phyloP scores from a whole-genome alignment of 2,888 invertebrate genomes.

The Mythimna loreyi region DNA sequence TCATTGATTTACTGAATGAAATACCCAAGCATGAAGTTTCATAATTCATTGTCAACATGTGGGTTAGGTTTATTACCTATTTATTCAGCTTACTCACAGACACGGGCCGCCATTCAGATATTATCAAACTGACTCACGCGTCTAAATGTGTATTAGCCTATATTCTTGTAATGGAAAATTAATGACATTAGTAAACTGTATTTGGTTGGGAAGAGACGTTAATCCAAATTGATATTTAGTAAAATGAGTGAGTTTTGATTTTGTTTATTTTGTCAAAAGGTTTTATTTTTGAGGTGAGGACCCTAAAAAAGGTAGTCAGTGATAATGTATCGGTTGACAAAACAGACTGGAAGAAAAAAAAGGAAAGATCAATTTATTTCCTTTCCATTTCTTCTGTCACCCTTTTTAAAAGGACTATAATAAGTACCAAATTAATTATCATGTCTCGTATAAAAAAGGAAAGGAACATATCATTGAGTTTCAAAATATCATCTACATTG shows the following conservation, averaged over 20 bases:
- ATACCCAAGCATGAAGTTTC: not conserved
- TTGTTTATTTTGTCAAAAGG: not conserved
- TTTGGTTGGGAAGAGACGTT: not conserved
- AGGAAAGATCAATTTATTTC: too few relatives aligned
- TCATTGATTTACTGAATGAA: not conserved
- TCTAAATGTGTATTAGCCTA: not conserved
- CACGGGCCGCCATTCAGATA: not conserved
- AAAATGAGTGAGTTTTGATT: constrained; percentile 24
- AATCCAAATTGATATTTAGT: not conserved
- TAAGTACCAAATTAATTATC: too few relatives aligned
- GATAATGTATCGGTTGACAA: too few relatives aligned
- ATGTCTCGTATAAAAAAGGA: too few relatives aligned
- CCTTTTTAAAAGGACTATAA: too few relatives aligned
- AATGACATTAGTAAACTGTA: constrained; percentile 3
- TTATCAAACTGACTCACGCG: constrained; percentile 21
- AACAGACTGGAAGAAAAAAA: too few relatives aligned
- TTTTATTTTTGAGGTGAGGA: too few relatives aligned
- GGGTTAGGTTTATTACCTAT: not conserved
- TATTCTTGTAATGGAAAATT: not conserved
- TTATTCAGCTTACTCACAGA: constrained; percentile 10
- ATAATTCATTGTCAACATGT: not conserved
- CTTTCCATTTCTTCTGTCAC: too few relatives aligned
- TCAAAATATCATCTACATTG: too few relatives aligned
- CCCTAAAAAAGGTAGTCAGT: too few relatives aligned
- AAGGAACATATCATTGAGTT: too few relatives aligned